A percentile compares a stretch with the other conserved stretches of the same genome.
These are phyloP conservation scores for Pipistrellus pipistrellus DNA, from an alignment of 2,797 vertebrate genomes.

Conservation along the genomic window DNA sequence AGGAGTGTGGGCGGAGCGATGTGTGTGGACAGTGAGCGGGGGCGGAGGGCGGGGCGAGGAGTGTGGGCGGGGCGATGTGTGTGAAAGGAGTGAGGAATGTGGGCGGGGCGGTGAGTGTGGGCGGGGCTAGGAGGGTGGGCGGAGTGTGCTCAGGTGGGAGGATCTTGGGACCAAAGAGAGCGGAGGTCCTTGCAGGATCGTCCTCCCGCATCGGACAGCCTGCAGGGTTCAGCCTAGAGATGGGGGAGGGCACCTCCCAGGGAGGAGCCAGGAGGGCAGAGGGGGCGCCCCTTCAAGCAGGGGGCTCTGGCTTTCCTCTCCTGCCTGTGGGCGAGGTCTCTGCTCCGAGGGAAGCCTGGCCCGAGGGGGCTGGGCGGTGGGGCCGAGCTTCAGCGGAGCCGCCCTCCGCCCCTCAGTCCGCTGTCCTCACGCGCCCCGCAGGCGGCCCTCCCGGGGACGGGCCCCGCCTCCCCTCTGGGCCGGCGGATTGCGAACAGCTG, in stretches of 20 bases:
- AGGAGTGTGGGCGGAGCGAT: background rate
- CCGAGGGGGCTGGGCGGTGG: no score
- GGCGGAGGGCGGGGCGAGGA: background rate
- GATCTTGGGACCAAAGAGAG: rapidly evolving
- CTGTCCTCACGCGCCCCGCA: background rate
- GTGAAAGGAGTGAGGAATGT: background rate
- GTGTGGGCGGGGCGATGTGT: no score
- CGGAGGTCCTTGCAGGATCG: background rate
- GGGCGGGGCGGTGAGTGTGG: background rate
- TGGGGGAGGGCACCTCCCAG: background rate
- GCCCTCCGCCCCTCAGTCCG: background rate
- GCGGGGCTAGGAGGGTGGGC: background rate
- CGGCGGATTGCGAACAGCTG: constrained; percentile 66
- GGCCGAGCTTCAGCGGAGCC: no score
- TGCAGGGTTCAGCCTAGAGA: background rate
- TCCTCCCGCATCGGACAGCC: no score
- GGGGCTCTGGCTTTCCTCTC: no score
- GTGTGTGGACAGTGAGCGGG: no score
- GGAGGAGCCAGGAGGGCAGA: background rate
- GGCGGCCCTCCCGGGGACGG: background rate
- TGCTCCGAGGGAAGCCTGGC: background rate
- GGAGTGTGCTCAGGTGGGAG: no score
- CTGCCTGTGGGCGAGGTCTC: background rate
- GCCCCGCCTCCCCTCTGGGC: constrained; percentile 61
- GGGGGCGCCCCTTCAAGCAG: background rate